Percentiles rank a stretch among this genome's conserved stretches.
Evolutionary conservation across 2,113 vertebrate genomes (phyloP).

Genomic region (Mustela nigripes): DNA sequence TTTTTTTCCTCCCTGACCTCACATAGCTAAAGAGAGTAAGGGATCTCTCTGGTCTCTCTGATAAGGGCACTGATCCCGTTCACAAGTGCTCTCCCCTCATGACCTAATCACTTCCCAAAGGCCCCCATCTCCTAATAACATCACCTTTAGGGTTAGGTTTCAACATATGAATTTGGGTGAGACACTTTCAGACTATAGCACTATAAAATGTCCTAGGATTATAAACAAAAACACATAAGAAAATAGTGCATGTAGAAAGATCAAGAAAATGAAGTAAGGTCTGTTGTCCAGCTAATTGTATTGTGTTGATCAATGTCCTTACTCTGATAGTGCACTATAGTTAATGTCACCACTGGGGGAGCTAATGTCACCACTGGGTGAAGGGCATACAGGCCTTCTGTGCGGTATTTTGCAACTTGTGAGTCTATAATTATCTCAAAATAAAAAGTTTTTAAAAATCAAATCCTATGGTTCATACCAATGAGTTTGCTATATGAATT

Average conservation of each 20-base stretch:
- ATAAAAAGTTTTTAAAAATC: background rate
- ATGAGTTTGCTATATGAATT: background rate
- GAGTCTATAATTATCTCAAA: background rate
- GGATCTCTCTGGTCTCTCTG: background rate
- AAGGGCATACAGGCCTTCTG: background rate
- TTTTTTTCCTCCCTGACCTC: background rate
- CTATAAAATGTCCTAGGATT: background rate
- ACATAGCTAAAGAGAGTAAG: background rate
- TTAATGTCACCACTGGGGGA: background rate
- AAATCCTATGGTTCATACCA: background rate
- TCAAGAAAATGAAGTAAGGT: background rate
- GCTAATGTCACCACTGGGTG: too few species aligned
- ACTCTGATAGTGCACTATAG: background rate
- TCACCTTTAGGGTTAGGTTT: background rate
- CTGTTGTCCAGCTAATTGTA: too few species aligned
- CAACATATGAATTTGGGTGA: background rate
- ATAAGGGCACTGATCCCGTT: background rate
- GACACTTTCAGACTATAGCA: background rate
- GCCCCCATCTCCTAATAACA: background rate
- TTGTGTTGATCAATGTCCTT: background rate
- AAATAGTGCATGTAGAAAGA: background rate
- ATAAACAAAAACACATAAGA: background rate
- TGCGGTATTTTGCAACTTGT: background rate
- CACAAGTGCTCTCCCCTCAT: too few species aligned
- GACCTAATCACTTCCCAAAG: background rate